Evolutionary conservation across 2,888 invertebrate genomes (phyloP).

Genomic region (Synanthedon myopaeformis): DNA sequence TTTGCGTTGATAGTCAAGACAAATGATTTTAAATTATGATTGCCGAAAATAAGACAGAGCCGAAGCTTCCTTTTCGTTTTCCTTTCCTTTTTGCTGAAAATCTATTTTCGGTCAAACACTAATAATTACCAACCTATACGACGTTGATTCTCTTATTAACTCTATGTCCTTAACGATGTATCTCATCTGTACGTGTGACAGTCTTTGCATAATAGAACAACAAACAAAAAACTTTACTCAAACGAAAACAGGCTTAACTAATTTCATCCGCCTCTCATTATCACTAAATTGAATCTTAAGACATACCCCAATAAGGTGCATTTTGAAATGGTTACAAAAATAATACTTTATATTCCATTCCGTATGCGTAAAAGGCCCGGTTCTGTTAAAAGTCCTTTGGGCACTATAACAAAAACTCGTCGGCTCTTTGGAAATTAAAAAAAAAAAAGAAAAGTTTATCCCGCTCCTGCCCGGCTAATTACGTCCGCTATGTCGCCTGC

Average conservation of each 20-base stretch:
- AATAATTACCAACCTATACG: too few relatives aligned
- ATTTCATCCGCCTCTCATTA: neutral
- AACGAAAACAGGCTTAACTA: neutral
- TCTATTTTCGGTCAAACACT: too few relatives aligned
- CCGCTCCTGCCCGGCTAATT: slow-evolving; percentile 22
- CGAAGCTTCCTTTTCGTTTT: too few relatives aligned
- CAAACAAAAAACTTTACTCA: neutral
- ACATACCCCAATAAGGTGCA: neutral
- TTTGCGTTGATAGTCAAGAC: too few relatives aligned
- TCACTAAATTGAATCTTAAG: neutral
- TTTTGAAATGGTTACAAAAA: neutral
- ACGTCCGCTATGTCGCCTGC: slow-evolving; percentile 22
- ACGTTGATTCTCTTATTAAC: too few relatives aligned
- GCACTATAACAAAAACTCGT: slow-evolving; percentile 22
- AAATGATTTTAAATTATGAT: too few relatives aligned
- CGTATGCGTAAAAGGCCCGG: slow-evolving; percentile 16
- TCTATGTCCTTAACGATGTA: too few relatives aligned
- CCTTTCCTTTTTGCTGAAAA: too few relatives aligned
- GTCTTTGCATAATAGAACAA: neutral
- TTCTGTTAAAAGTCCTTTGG: slow-evolving; percentile 20
- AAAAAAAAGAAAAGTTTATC: slow-evolving; percentile 13
- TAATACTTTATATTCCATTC: slow-evolving; percentile 4
- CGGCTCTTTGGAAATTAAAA: slow-evolving; percentile 20
- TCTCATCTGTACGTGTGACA: too few relatives aligned
- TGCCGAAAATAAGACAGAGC: too few relatives aligned